These are phyloP conservation scores for Danio tinwini DNA, from an alignment of 2,797 vertebrate species.

Conservation along the genomic window DNA sequence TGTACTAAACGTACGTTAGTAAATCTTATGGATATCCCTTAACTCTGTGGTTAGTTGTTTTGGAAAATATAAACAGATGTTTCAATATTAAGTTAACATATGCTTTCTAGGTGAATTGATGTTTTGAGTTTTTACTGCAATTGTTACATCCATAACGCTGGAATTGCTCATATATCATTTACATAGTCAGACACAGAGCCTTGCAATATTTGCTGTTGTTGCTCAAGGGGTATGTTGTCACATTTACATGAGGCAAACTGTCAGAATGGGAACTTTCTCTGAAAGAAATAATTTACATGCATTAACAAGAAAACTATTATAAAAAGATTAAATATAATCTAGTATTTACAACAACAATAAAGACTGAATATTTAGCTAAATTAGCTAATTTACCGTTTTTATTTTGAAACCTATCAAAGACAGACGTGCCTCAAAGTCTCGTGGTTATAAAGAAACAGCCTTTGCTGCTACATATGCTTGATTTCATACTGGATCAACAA, in stretches of 20 bases:
- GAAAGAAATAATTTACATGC: neutral
- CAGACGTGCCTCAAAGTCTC: neutral
- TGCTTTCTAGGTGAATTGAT: no score
- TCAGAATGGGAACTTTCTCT: neutral
- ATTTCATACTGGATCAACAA: slow-evolving; percentile 2
- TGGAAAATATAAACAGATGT: no score
- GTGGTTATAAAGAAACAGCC: neutral
- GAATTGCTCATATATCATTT: no score
- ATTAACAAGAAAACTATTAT: neutral
- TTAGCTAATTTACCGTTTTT: no score
- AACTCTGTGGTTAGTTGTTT: no score
- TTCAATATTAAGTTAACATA: no score
- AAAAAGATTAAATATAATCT: neutral
- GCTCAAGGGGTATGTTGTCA: neutral
- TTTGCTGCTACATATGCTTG: neutral
- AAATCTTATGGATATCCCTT: no score
- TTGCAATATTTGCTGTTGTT: neutral
- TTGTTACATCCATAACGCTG: no score
- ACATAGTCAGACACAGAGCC: no score
- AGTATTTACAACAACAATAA: neutral
- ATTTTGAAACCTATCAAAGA: neutral
- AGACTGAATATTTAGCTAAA: no score
- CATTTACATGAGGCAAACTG: neutral
- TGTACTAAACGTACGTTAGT: no score
- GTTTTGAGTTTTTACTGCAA: no score